Percentiles rank a stretch among this genome's conserved stretches.
phyloP scores from a whole-genome alignment of 2,888 invertebrate genomes.

The Cheilosia vulpina region DNA sequence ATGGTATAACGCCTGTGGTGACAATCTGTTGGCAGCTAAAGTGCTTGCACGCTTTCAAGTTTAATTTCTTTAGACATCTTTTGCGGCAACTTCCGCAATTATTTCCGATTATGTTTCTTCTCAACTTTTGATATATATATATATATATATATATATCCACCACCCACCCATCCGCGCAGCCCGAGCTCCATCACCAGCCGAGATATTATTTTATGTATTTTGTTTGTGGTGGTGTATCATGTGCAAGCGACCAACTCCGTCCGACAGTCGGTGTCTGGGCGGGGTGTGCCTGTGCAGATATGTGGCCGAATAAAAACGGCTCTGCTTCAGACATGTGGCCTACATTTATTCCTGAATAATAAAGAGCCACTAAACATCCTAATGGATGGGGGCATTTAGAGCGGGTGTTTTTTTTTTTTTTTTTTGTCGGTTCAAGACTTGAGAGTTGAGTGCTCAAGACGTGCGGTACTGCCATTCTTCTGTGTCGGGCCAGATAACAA shows the following conservation, averaged over 20 bases:
- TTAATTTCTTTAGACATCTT: conserved; percentile 74
- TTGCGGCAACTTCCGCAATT: conserved; percentile 75
- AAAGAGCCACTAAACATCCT: conserved; percentile 70
- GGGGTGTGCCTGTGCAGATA: neutral
- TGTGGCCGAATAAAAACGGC: conserved; percentile 9
- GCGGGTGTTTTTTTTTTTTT: neutral
- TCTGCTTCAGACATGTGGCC: conserved; percentile 68
- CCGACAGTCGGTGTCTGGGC: conserved; percentile 1
- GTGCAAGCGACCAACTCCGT: neutral
- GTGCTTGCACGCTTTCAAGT: conserved; percentile 74
- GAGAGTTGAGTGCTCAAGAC: conserved; percentile 17
- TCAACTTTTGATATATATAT: conserved; percentile 42
- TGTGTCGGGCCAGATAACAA: conserved; percentile 3
- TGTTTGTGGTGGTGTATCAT: conserved; percentile 5
- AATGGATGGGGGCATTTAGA: conserved; percentile 57
- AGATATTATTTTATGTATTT: conserved; percentile 18
- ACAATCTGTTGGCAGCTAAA: conserved; percentile 74
- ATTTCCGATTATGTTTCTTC: conserved; percentile 71
- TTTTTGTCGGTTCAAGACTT: conserved; percentile 19
- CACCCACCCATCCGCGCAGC: neutral
- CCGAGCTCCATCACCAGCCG: neutral
- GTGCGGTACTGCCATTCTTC: neutral
- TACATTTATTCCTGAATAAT: conserved; percentile 68
- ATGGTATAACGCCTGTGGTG: conserved; percentile 50
- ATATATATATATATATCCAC: no score